Evolutionary conservation across 1,140 invertebrate species (phyloP).

Genomic region (Drosophila mojavensis): DNA sequence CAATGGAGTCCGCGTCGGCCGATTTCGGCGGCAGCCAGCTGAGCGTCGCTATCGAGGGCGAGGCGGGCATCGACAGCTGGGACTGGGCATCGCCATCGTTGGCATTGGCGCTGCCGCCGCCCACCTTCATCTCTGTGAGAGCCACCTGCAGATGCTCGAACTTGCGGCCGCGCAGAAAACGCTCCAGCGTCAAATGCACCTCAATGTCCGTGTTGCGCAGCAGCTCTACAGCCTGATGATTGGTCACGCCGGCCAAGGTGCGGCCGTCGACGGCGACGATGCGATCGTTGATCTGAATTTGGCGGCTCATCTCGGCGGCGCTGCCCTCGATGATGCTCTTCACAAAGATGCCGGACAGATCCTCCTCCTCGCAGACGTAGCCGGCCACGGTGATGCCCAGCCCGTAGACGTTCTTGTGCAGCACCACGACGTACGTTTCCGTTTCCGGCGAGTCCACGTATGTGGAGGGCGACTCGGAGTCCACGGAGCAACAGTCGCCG

Average conservation of each 20-base stretch:
- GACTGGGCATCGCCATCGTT: constrained; percentile 85
- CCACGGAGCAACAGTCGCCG: constrained; percentile 47
- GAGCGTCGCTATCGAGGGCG: constrained; percentile 90
- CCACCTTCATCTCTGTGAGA: constrained; percentile 87
- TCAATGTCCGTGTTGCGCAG: constrained; percentile 92
- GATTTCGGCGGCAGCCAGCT: constrained; percentile 88
- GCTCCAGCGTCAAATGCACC: constrained; percentile 91
- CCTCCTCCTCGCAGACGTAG: constrained; percentile 91
- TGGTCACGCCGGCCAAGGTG: constrained; percentile 92
- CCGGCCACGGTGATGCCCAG: constrained; percentile 88
- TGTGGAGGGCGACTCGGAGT: constrained; percentile 59
- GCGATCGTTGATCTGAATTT: constrained; percentile 96
- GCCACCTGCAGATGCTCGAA: constrained; percentile 95
- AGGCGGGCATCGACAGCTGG: constrained; percentile 85
- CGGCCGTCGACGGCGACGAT: constrained; percentile 94
- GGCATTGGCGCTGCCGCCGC: constrained; percentile 42
- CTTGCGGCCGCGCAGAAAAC: constrained; percentile 94
- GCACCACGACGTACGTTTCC: constrained; percentile 86
- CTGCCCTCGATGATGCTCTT: constrained; percentile 97
- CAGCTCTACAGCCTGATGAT: constrained; percentile 95
- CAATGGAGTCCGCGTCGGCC: constrained; percentile 85
- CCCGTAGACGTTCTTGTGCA: constrained; percentile 88
- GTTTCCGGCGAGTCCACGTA: constrained; percentile 85
- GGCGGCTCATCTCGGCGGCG: constrained; percentile 93
- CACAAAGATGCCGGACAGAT: constrained; percentile 95